phyloP scores from a whole-genome alignment of 2,888 invertebrate species.

The Pollenia amentaria region DNA sequence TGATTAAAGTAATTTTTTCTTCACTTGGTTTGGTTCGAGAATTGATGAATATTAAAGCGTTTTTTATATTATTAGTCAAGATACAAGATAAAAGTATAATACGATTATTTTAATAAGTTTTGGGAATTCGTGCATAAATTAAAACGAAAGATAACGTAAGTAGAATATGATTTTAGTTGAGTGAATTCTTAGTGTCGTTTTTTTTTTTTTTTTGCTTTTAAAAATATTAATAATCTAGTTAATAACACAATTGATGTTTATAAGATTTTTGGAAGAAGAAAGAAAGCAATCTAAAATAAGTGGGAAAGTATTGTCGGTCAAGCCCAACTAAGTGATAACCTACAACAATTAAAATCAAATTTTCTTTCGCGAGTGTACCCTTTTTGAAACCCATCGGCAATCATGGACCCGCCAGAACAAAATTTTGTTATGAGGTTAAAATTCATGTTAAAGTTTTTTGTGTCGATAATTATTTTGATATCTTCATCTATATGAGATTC shows the following conservation, averaged over 20 bases:
- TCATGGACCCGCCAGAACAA: no score
- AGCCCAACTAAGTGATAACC: no score
- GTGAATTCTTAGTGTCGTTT: constrained; percentile 15
- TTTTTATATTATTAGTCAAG: background rate
- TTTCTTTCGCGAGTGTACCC: no score
- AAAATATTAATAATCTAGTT: constrained; percentile 26
- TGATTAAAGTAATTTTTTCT: background rate
- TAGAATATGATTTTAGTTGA: background rate
- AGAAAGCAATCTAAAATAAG: no score
- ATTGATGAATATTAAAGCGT: constrained; percentile 33
- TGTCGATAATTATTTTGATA: no score
- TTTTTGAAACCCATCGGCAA: no score
- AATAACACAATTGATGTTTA: constrained; percentile 14
- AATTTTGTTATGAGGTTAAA: no score
- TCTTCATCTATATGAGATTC: no score
- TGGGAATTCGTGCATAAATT: constrained; percentile 47
- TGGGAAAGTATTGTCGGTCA: no score
- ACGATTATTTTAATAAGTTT: constrained; percentile 50
- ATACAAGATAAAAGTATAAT: constrained; percentile 12
- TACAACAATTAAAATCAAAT: no score
- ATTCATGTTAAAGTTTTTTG: no score
- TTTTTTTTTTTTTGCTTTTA: background rate
- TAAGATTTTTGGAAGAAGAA: background rate
- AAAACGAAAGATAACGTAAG: background rate
- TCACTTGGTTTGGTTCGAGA: background rate